A percentile compares a stretch with the other conserved stretches of the same genome.
phyloP scores from a whole-genome alignment of 1,140 invertebrate genomes.

The Holotrichia oblita region DNA sequence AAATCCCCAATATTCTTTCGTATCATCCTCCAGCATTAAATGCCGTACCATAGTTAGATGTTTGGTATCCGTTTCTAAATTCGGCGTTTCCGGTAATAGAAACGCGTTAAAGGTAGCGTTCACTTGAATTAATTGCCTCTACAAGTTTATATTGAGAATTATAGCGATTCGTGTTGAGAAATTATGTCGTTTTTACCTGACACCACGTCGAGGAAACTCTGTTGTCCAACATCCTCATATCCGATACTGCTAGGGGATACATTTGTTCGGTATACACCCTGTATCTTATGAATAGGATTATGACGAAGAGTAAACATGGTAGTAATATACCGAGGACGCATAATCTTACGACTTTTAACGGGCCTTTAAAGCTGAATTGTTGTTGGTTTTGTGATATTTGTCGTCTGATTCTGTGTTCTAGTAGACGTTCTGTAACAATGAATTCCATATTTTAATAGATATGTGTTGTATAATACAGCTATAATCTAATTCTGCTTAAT shows the following conservation, averaged over 20 bases:
- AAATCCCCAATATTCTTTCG: slow-evolving; percentile 87
- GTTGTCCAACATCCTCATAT: slow-evolving; percentile 77
- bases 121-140: slow-evolving; percentile 75
- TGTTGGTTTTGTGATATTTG: slow-evolving; percentile 43
- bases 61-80: slow-evolving; percentile 65
- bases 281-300: slow-evolving; percentile 75
- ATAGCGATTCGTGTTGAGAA: neutral
- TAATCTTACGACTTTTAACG: slow-evolving; percentile 69
- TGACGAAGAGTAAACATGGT: slow-evolving; percentile 71
- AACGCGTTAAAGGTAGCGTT: slow-evolving; percentile 83
- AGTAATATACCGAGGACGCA: slow-evolving; percentile 71
- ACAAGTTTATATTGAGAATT: slow-evolving; percentile 44
- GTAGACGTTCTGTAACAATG: neutral
- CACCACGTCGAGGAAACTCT: slow-evolving; percentile 82
- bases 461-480: too few relatives aligned
- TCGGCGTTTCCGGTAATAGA: slow-evolving; percentile 70
- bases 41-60: slow-evolving; percentile 74
- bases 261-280: slow-evolving; percentile 73
- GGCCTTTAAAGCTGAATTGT: slow-evolving; percentile 62
- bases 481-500: too few relatives aligned
- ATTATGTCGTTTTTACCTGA: slow-evolving; percentile 64
- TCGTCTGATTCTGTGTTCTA: slow-evolving; percentile 36
- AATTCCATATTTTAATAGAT: too few relatives aligned
- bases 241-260: slow-evolving; percentile 78
- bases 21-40: slow-evolving; percentile 76